phyloP scores from a whole-genome alignment of 1,140 invertebrate genomes.

The Centruroides vittatus region DNA sequence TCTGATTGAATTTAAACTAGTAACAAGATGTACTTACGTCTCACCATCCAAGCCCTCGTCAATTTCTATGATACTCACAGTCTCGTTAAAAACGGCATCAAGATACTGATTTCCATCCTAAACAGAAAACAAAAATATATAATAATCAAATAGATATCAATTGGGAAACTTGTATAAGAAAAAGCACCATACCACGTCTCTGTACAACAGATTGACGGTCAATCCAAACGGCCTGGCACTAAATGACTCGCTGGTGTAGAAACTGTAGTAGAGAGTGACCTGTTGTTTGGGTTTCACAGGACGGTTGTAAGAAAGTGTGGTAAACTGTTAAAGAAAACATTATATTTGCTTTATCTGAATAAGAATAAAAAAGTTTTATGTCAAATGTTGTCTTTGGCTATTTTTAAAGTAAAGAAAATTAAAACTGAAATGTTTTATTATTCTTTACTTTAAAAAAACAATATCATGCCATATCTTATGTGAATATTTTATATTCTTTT shows the following conservation, averaged over 20 bases:
- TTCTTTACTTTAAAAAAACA: too few species aligned
- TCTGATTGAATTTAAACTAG: neutral
- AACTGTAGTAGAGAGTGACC: conserved; percentile 88
- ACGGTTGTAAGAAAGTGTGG: conserved; percentile 72
- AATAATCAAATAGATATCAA: neutral
- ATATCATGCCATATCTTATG: too few species aligned
- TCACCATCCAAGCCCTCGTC: conserved; percentile 96
- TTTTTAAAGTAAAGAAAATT: too few species aligned
- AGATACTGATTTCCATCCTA: conserved; percentile 49
- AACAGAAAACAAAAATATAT: neutral
- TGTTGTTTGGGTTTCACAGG: conserved; percentile 81
- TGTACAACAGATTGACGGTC: conserved; percentile 84
- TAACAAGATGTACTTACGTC: conserved; percentile 43
- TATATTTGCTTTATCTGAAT: too few species aligned
- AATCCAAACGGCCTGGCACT: conserved; percentile 91
- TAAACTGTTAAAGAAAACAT: conserved; percentile 45
- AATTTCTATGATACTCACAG: conserved; percentile 89
- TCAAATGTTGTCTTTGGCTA: too few species aligned
- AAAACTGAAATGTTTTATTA: too few species aligned
- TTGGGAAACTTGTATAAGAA: too few species aligned
- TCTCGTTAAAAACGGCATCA: conserved; percentile 96
- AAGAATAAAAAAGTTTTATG: too few species aligned
- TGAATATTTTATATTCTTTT: too few species aligned
- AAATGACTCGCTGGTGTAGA: conserved; percentile 87
- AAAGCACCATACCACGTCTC: conserved; percentile 49